Evolutionary conservation across 1,140 invertebrate genomes (phyloP).

Genomic region (Thaumetopoea pityocampa): DNA sequence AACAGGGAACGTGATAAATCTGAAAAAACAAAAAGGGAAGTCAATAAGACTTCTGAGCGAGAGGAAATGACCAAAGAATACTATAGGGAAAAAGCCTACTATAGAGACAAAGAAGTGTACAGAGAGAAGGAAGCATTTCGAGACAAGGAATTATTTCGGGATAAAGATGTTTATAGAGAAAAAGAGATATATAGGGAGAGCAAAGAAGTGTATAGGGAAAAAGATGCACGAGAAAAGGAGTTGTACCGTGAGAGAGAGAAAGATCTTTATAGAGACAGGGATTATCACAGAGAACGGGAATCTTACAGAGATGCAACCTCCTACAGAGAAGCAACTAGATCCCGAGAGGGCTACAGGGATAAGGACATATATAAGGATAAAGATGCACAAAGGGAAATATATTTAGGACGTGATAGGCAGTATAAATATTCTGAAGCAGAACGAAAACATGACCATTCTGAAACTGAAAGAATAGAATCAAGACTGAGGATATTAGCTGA

Average conservation of each 20-base stretch:
- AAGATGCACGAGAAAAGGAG: slow-evolving; percentile 63
- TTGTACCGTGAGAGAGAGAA: slow-evolving; percentile 51
- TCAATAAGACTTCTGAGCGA: slow-evolving; percentile 54
- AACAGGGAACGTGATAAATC: slow-evolving; percentile 65
- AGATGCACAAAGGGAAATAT: slow-evolving; percentile 45
- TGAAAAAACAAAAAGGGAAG: slow-evolving; percentile 60
- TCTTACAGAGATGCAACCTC: slow-evolving; percentile 59
- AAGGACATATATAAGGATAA: slow-evolving; percentile 64
- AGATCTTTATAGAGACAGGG: slow-evolving; percentile 61
- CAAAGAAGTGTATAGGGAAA: slow-evolving; percentile 56
- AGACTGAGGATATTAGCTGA: slow-evolving; percentile 60
- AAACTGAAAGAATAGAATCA: slow-evolving; percentile 66
- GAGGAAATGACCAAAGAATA: slow-evolving; percentile 70
- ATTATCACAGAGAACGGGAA: slow-evolving; percentile 61
- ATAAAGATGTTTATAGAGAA: slow-evolving; percentile 70
- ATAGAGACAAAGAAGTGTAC: slow-evolving; percentile 53
- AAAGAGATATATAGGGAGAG: slow-evolving; percentile 56
- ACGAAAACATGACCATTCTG: slow-evolving; percentile 56
- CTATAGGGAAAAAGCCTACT: slow-evolving; percentile 69
- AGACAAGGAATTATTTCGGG: slow-evolving; percentile 55
- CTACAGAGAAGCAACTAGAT: slow-evolving; percentile 59
- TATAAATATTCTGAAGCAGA: slow-evolving; percentile 74
- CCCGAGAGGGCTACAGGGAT: slow-evolving; percentile 66
- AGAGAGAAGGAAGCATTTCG: slow-evolving; percentile 56
- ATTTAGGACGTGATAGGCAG: slow-evolving; percentile 62